Percentiles rank a stretch among this genome's conserved stretches.
These are phyloP conservation scores for Aspidiotus destructor DNA, from an alignment of 2,888 invertebrate genomes.

Conservation along the genomic window DNA sequence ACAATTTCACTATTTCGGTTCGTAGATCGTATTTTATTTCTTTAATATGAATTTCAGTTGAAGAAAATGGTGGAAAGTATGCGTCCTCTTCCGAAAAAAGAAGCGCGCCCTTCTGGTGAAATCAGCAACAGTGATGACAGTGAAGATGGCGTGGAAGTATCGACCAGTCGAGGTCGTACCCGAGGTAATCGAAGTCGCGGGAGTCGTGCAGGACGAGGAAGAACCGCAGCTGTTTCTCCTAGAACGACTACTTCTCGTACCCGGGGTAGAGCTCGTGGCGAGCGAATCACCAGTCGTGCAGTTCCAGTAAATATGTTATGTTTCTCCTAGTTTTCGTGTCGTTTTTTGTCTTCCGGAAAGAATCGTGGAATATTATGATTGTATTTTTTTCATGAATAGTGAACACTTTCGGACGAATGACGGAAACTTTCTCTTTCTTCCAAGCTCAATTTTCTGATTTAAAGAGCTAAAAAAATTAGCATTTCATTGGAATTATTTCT, in stretches of 20 bases:
- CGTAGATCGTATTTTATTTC: background rate
- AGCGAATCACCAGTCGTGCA: conserved; percentile 11
- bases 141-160: conserved; percentile 18
- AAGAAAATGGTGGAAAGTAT: conserved; percentile 5
- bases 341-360: no score
- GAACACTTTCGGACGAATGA: no score
- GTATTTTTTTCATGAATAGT: no score
- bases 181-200: conserved; percentile 6
- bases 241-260: conserved; percentile 6
- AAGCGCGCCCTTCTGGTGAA: background rate
- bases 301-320: background rate
- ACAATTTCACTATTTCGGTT: background rate
- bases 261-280: conserved; percentile 21
- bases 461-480: background rate
- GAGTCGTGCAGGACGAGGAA: conserved; percentile 6
- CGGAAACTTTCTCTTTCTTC: no score
- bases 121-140: background rate
- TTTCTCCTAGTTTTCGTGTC: no score
- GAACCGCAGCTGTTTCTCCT: conserved; percentile 8
- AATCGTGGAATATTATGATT: no score
- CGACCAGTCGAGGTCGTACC: background rate
- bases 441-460: background rate
- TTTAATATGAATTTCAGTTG: background rate
- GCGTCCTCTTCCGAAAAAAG: background rate
- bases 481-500: no score